Evolutionary conservation across 2,113 vertebrate genomes (phyloP).

Genomic region (Sialia sialis): DNA sequence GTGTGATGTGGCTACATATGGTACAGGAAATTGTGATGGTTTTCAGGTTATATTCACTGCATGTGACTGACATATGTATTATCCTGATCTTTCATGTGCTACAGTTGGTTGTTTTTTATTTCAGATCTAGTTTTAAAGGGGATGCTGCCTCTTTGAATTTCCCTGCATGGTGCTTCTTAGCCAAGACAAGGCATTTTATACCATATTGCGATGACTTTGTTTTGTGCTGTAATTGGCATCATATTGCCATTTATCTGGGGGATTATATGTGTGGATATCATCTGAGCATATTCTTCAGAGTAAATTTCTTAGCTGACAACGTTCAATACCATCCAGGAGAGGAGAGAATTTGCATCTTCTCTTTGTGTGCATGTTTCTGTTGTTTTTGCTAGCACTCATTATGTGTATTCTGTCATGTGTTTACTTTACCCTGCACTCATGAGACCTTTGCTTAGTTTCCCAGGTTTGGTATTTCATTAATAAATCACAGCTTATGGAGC

Average conservation of each 20-base stretch:
- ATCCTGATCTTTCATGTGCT: neutral
- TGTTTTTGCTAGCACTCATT: neutral
- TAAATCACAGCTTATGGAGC: neutral
- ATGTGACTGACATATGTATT: neutral
- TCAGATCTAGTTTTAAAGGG: neutral
- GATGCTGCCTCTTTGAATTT: neutral
- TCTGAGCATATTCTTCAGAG: neutral
- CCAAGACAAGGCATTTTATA: neutral
- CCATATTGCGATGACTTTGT: neutral
- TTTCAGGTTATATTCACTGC: neutral
- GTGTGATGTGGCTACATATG: neutral
- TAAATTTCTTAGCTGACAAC: neutral
- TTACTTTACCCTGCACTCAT: slow-evolving; percentile 3
- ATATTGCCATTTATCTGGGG: neutral
- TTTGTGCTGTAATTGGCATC: neutral
- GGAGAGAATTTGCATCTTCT: neutral
- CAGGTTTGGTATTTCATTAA: slow-evolving; percentile 21
- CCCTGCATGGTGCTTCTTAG: neutral
- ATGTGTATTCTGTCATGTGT: neutral
- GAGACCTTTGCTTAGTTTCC: neutral
- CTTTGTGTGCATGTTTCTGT: neutral
- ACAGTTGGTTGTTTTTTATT: neutral
- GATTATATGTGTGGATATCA: neutral
- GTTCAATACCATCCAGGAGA: neutral
- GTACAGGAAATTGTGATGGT: neutral